Conservation (phyloP, 2,888 invertebrate species). For the Tenthredo amoena region DNA sequence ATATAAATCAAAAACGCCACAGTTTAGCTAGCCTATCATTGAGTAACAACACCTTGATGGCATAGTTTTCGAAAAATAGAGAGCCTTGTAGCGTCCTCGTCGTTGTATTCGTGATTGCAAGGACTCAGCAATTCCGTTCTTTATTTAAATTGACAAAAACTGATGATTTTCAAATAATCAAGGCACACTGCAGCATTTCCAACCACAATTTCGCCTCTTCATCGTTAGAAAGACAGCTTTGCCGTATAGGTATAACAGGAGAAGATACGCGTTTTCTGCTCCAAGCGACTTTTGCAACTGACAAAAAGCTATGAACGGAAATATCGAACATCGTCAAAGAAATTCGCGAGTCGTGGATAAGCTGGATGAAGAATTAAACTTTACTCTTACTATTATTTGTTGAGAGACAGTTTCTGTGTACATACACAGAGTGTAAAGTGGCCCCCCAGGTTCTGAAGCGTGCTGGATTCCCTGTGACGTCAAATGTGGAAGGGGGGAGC, state of each 20-base stretch:
- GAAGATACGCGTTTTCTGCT: not conserved
- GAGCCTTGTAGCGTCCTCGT: not conserved
- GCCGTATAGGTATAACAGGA: not conserved
- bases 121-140: not conserved
- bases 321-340: not conserved
- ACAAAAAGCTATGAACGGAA: not conserved
- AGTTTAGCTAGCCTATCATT: not conserved
- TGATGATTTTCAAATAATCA: not conserved
- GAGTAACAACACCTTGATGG: constrained; percentile 13
- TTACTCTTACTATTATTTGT: not conserved
- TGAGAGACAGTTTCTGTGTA: constrained; percentile 3
- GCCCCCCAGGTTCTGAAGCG: constrained; percentile 1
- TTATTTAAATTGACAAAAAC: not conserved
- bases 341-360: not conserved
- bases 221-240: not conserved
- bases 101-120: not conserved
- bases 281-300: not conserved
- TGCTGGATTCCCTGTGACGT: constrained; percentile 46
- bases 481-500: constrained; percentile 34
- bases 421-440: not conserved
- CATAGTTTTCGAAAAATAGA: not conserved
- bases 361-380: not conserved
- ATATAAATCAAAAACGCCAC: not conserved
- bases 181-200: not conserved
- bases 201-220: not conserved